Evolutionary conservation across 1,140 invertebrate species (phyloP), one percentile per base, ranked within the genome.

Genomic region (Apis dorsata): DNA sequence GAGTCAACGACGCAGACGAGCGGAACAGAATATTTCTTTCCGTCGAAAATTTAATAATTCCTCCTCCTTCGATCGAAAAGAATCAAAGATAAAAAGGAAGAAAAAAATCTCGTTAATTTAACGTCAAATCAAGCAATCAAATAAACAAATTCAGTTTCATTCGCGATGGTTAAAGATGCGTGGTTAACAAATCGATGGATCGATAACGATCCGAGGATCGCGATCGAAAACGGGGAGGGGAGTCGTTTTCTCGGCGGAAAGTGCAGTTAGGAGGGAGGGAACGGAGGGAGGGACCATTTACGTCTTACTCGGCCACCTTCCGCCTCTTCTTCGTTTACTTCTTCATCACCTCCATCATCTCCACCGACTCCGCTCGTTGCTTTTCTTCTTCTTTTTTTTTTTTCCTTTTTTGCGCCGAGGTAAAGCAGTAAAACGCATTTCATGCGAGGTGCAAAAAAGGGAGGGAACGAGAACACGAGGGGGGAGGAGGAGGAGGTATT

Each of bases 341-440:
- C 85, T 87, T 87, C 86, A 87, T 87, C 86, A 86, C 83, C 86
- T 87, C 81, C 85, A 84, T 87, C 86, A 84, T 86, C 85, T 51
- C 34, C 34, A 84, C 81, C 68, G 84, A 70, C 79, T 73, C 72
- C 51, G 57, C 78, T 79, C 66, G 76, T 75, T 60, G 66, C 81
- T 77, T 66, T 57, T 86, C 80, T 57, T 24, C 80, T 85, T 44
- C 34, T 3, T 44, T 0, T 44, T 7, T 44, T 44, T 44, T 4
- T 72, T 65, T 86, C 76, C 51, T 44, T 80, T 85, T 86, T 87
- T 86, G 85, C 78, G 12, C 62, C 77, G 70, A 72, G 85, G 75
- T 72, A 65, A 75, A 86, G 86, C 85, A 87, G 85, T 87, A 87
- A 87, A 87, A 87, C 85, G 86, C 85, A 87, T 87, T 87, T 87